Base-by-base conservation (phyloP, 1,140 invertebrate genomes). In the Drosophila serrata region DNA sequence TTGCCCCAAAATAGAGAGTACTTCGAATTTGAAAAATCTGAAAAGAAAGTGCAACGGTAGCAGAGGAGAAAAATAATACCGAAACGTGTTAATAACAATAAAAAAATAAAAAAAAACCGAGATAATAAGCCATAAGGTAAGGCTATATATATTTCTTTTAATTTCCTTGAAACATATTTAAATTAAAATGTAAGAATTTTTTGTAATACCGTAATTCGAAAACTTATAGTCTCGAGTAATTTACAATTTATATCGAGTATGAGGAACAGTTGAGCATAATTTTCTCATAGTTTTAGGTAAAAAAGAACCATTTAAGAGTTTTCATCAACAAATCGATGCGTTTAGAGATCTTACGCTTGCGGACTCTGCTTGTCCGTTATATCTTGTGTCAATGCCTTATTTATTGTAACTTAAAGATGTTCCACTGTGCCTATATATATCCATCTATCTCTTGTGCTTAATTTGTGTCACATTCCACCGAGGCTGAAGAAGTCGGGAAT, bases 31-130 rank as follows among this genome's bases (percentile, higher is more conserved):
- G 17, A 17, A 46, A 46, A 31, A 46, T 49, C 22, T 31, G 24
- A 19, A 72, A 57, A 65, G 53, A 81, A 70, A 75, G 64, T 76
- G 57, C 73, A 63, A 59, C n/a, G 17, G n/a, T 51, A 58, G 56
- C 24, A 40, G 11, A 11, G 27, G 9, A 56, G 15, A 62, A 59
- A 61, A 43, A 68, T 43, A 46, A 24, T 40, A 65, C 57, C 22
- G 17, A 55, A 81, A 81, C 56, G 73, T 77, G 57, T 81, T 78
- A 48, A 45, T 37, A 79, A 69, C 55, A 61, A 65, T 58, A 59
- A 77, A 65, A 37, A 75, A 72, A 61, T 61, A 53, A 59, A 77
- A 65, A 37, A 75, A 72, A 53, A 68, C 43, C 15, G 12, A 39
- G 19, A 31, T 22, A 27, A 19, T 24, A 13, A 19, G 58, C 12